Base-by-base conservation (phyloP, 92 coral and sea anemone species). In the Phenganax marumi region DNA sequence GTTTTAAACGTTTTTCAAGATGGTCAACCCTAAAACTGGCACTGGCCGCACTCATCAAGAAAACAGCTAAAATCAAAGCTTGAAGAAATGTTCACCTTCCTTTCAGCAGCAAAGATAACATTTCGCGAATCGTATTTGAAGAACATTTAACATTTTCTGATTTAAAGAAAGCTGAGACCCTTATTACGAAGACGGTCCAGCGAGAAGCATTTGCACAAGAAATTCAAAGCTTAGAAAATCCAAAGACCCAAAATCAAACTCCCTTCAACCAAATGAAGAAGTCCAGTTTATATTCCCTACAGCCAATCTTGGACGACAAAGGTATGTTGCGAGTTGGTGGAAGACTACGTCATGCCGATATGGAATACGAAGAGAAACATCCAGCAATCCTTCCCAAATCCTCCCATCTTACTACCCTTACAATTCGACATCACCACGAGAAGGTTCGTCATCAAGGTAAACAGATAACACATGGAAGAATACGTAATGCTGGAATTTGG, bases 301-400 rank as follows among this genome's bases (percentile, higher is more conserved):
- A 63, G 6, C 77, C 86, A 61, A 74, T 86, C 76, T 19, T 81
- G 8, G 82, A 86, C 22, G 24, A 73, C n/a, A 22, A 88, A 4
- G 81, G 86, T 0, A 69, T 88, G 13, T 69, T 85, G 1, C 74
- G 86, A 6, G 86, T 88, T n/a, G 87, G 88, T 1, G 91, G 91
- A 10, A 57, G 87, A 23, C 84, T 75, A 0, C 50, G 83, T 22
- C 25, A 82, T 14, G 61, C 85, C 4, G 3, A 22, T 6, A 13
- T 80, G 57, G 81, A 81, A 60, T 73, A 53, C 10, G 75, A 14
- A 64, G 88, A 88, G 50, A 88, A 88, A 23, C 91, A 88, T 66
- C 91, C 87, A 8, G 65, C 63, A 33, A 9, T 84, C 7, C 84
- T 88, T 43, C 88, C 88, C 6, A 88, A 81, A 74, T 7, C 22